A percentile compares a stretch with the other conserved stretches of the same genome.
These are phyloP conservation scores for Botia kubotai DNA, from an alignment of 2,797 vertebrate genomes.

Conservation along the genomic window DNA sequence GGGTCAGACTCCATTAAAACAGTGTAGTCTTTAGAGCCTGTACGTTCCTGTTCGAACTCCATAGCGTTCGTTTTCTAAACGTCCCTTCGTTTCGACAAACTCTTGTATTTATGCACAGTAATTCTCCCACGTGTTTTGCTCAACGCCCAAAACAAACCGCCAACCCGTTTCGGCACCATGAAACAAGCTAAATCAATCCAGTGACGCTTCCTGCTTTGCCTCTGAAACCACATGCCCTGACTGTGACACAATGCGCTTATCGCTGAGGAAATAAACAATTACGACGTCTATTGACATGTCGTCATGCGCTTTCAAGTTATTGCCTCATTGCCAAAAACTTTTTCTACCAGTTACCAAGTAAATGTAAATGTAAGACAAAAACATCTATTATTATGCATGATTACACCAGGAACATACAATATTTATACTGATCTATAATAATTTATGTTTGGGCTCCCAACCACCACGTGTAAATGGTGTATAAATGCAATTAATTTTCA, in stretches of 20 bases:
- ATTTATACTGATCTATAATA: too few species aligned
- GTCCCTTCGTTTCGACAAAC: constrained; percentile 7
- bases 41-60: background rate
- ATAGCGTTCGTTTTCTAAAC: background rate
- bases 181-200: background rate
- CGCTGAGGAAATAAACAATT: constrained; percentile 4
- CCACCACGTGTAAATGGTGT: too few species aligned
- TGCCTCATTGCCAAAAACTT: background rate
- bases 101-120: background rate
- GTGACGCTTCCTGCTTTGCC: constrained; percentile 21
- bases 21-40: background rate
- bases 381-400: too few species aligned
- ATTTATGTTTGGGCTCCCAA: too few species aligned
- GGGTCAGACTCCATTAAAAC: constrained; percentile 1
- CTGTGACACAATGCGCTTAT: background rate
- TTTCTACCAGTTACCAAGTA: too few species aligned
- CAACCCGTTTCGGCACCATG: constrained; percentile 20
- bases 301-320: background rate
- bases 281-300: background rate
- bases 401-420: too few species aligned
- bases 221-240: background rate
- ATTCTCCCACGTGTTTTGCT: constrained; percentile 39
- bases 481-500: too few species aligned
- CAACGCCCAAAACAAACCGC: constrained; percentile 48
- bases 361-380: too few species aligned